Evolutionary conservation across 2,888 invertebrate genomes (phyloP), one percentile per base, ranked within the genome.

Genomic region (Frankliniella intonsa): DNA sequence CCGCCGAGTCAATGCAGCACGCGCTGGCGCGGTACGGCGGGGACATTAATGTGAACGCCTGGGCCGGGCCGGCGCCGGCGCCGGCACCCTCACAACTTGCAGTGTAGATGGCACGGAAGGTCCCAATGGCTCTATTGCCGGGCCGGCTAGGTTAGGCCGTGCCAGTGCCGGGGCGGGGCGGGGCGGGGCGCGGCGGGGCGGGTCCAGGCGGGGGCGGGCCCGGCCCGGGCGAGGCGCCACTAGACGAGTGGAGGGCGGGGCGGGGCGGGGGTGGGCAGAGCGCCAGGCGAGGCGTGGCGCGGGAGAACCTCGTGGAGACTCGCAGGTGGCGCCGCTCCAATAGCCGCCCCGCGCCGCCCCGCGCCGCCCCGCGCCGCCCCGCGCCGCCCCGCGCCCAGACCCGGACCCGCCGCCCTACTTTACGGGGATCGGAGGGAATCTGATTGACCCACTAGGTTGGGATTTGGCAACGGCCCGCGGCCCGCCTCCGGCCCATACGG

Each of bases 61-160:
- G 65, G n/a, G 65, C 7, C 69, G 69, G 22, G 8, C 69, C 69
- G 69, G 22, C 22, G 69, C 69, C 69, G 69, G n/a, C 22, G 69
- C 69, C 10, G 69, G 69, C 69, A 17, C 19, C 17, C 62, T n/a
- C 69, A 76, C 69, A 76, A 76, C 25, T 76, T 25, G 25, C 69
- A 25, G 69, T 76, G 69, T 25, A 76, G 69, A 76, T 76, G 69
- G 69, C 69, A 25, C 69, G 69, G 69, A 76, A 76, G 69, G 69
- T 76, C 69, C 25, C 69, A 76, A 76, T 76, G 69, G 69, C 69
- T 76, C 69, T 25, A 76, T 76, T 76, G 69, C 25, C 25, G 22
- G 69, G n/a, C n/a, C 69, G 69, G 69, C 22, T n/a, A 65, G 65
- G 65, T 1, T 3, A n/a, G 65, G 65, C 65, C 65, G 65, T 22